Evolutionary conservation across 2,888 invertebrate species (phyloP), one percentile per base, ranked within the genome.

Genomic region (Philaethria dido): DNA sequence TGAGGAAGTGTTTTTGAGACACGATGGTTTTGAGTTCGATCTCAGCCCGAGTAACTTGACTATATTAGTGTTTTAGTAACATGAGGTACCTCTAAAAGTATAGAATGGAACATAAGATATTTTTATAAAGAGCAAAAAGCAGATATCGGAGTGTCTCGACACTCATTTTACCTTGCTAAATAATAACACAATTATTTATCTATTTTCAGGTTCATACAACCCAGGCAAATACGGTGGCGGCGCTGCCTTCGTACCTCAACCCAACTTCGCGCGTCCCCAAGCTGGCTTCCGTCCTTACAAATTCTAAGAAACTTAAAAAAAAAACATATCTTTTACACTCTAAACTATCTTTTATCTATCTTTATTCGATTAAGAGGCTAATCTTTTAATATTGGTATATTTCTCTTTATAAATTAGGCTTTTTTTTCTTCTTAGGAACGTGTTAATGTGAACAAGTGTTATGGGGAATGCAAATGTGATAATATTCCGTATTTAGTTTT

Each of bases 141-240:
- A n/a, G n/a, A n/a, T n/a, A n/a, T n/a, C 33, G 8, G 33, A 33
- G 33, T 8, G 33, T 33, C 8, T 33, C 9, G 33, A 8, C 33
- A 33, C 33, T 33, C 5, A 9, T 8, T 8, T 33, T 1, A 33
- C 33, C 6, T 6, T 33, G 33, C 33, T 33, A 33, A 8, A 33
- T 33, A 33, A 33, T 33, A 29, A 29, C 4, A 44, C 1, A 11
- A n/a, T 57, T 42, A 57, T 65, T 62, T 29, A 62, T 36, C 16
- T 1, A 64, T 66, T 85, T 89, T 69, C 86, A 92, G 92, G 92
- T 80, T 89, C 87, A 76, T 92, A 92, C 88, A 89, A 87, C 81
- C 86, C 92, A 13, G 86, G 79, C 62, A 91, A 92, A 75, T 89
- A 92, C 25, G 86, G 83, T 16, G 83, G 78, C 11, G 77, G 78